Evolutionary conservation across 2,113 vertebrate species (phyloP).

Genomic region (Phainopepla nitens): DNA sequence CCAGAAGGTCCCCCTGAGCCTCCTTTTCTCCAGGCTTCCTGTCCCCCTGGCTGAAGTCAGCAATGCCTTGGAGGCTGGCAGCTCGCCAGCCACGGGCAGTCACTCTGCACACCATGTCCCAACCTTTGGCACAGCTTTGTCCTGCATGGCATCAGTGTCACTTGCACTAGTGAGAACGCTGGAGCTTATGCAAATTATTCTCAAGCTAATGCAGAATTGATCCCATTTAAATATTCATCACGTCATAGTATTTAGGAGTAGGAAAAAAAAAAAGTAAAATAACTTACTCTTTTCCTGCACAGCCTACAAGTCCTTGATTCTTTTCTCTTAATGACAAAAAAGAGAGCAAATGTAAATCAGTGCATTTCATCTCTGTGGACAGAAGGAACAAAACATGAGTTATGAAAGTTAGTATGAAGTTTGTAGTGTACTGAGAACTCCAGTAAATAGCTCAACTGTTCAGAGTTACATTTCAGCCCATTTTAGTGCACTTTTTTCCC

Average conservation of each 20-base stretch:
- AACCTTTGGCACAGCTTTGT: neutral
- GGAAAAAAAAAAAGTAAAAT: neutral
- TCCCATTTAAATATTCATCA: neutral
- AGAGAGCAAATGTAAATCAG: neutral
- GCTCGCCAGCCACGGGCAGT: neutral
- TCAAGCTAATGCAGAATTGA: neutral
- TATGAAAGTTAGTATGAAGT: neutral
- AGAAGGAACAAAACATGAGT: neutral
- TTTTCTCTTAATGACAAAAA: neutral
- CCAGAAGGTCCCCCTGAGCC: neutral
- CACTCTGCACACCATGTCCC: neutral
- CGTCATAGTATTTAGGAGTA: neutral
- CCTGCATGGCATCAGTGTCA: neutral
- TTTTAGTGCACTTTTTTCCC: neutral
- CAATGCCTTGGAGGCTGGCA: neutral
- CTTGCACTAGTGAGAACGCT: neutral
- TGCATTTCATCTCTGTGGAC: neutral
- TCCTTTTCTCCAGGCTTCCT: neutral
- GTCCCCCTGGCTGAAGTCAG: neutral
- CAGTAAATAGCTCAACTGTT: neutral
- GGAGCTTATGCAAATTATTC: neutral
- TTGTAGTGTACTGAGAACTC: neutral
- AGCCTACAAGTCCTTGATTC: neutral
- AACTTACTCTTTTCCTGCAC: neutral
- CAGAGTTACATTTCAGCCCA: neutral